Evolutionary conservation across 2,888 invertebrate species (phyloP).

Genomic region (Mythimna pallens): DNA sequence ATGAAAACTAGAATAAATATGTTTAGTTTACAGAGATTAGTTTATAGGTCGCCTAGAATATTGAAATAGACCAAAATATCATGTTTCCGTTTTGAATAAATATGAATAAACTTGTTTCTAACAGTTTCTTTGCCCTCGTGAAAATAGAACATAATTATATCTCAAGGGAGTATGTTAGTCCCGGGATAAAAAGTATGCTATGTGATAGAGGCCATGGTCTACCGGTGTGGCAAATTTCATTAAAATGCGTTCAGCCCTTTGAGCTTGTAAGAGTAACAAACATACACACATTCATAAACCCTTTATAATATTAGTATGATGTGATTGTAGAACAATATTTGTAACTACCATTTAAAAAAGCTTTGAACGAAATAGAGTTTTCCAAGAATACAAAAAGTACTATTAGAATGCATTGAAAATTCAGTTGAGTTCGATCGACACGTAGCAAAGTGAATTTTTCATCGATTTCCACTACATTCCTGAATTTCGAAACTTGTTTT

Average conservation of each 20-base stretch:
- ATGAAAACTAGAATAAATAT: slow-evolving; percentile 41
- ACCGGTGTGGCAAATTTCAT: too few species aligned
- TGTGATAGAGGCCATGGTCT: too few species aligned
- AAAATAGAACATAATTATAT: too few species aligned
- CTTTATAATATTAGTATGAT: too few species aligned
- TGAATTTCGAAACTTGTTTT: slow-evolving; percentile 25
- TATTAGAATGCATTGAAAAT: slow-evolving; percentile 14
- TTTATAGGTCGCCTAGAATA: slow-evolving; percentile 52
- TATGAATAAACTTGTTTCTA: neutral
- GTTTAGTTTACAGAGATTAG: slow-evolving; percentile 34
- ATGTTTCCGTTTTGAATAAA: slow-evolving; percentile 48
- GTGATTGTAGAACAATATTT: neutral
- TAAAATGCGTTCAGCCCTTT: too few species aligned
- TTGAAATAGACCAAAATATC: slow-evolving; percentile 58
- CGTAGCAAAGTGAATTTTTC: slow-evolving; percentile 37
- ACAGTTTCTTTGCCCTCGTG: too few species aligned
- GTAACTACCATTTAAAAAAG: neutral
- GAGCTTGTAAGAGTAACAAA: too few species aligned
- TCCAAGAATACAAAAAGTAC: slow-evolving; percentile 7
- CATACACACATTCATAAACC: too few species aligned
- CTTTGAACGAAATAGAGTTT: neutral
- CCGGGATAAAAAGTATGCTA: too few species aligned
- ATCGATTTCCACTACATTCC: slow-evolving; percentile 23
- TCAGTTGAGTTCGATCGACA: slow-evolving; percentile 22
- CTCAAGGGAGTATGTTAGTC: too few species aligned